These are phyloP conservation scores for Antidorcas marsupialis DNA, from an alignment of 2,113 vertebrate species.

Conservation along the genomic window DNA sequence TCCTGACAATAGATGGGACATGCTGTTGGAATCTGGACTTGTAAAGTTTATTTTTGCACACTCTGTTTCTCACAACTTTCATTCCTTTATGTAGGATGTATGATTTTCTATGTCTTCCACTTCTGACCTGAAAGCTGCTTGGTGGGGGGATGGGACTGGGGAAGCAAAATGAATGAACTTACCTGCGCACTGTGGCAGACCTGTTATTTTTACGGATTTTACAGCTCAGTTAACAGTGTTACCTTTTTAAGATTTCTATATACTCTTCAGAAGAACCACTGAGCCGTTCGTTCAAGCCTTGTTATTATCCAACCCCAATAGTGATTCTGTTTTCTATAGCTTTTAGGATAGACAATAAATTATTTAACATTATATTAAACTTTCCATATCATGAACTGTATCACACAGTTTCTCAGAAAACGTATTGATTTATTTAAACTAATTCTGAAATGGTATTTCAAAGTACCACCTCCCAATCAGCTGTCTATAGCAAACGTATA, in stretches of 20 bases:
- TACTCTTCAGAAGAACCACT: constrained; percentile 3
- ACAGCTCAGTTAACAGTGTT: constrained; percentile 24
- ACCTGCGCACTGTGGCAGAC: neutral
- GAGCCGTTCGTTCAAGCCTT: constrained; percentile 39
- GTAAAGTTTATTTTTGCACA: constrained; percentile 52
- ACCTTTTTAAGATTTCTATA: constrained; percentile 28
- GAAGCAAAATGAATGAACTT: neutral
- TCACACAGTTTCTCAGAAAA: neutral
- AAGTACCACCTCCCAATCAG: neutral
- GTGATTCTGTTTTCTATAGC: constrained; percentile 12
- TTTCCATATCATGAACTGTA: neutral
- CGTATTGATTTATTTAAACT: neutral
- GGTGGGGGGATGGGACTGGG: neutral
- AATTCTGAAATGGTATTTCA: constrained; percentile 1
- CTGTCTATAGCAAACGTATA: neutral
- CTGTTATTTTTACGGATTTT: constrained; percentile 26
- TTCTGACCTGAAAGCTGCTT: constrained; percentile 20
- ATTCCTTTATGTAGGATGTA: constrained; percentile 11
- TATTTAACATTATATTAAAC: neutral
- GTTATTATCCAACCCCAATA: neutral
- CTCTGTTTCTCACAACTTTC: constrained; percentile 44
- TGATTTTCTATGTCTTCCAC: constrained; percentile 61
- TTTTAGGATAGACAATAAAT: neutral
- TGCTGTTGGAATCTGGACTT: constrained; percentile 47
- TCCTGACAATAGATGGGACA: neutral